Conservation (phyloP, 2,113 vertebrate species). For the Dasyprocta punctata region DNA sequence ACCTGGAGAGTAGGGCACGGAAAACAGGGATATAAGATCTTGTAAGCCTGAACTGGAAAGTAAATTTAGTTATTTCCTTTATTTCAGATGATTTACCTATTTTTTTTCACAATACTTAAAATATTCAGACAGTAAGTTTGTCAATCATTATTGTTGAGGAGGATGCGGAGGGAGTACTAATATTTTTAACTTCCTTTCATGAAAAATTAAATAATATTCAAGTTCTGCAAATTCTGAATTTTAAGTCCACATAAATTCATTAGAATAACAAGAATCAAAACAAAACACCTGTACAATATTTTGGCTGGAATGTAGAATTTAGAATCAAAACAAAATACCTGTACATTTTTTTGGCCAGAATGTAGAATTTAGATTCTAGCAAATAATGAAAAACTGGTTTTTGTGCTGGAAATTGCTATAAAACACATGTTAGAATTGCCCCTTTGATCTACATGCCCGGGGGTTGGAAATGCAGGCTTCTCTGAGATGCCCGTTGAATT, state of each 20-base stretch:
- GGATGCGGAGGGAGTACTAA: rapidly evolving
- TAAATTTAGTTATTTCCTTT: not conserved
- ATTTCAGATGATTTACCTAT: not conserved
- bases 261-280: not conserved
- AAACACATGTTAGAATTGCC: not conserved
- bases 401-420: not conserved
- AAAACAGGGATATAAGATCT: not conserved
- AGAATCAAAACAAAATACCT: not conserved
- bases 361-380: not conserved
- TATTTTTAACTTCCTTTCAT: not conserved
- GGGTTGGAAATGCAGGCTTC: not conserved
- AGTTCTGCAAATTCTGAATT: not conserved
- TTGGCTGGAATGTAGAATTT: not conserved
- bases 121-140: not conserved
- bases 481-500: not conserved
- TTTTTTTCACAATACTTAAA: not conserved
- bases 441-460: not conserved
- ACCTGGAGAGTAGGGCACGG: rapidly evolving
- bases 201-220: not conserved
- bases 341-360: not conserved
- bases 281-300: no score
- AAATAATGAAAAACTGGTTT: not conserved
- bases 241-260: not conserved
- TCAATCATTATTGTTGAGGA: not conserved
- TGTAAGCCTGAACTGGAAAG: not conserved